Percentiles rank a stretch among this genome's conserved stretches.
Evolutionary conservation across 2,888 invertebrate species (phyloP).

Genomic region (Macrosoma leucophasiata): DNA sequence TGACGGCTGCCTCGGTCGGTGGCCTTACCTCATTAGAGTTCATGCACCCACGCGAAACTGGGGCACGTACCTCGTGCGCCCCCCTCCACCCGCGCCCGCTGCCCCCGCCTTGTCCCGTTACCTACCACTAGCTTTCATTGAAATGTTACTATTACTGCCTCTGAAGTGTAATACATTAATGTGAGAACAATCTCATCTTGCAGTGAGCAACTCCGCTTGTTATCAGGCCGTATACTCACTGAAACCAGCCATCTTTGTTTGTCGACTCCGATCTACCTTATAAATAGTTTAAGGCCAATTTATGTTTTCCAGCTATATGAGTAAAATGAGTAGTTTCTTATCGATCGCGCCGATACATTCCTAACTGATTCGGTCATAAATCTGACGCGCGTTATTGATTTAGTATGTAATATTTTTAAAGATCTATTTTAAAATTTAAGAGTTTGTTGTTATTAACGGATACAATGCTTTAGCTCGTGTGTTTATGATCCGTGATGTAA

Average conservation of each 20-base stretch:
- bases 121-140: conserved; percentile 68
- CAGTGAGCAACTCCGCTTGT: conserved; percentile 25
- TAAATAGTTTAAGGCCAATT: conserved; percentile 36
- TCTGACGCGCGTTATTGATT: too few species aligned
- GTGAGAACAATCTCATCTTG: conserved; percentile 29
- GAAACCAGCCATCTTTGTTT: conserved; percentile 27
- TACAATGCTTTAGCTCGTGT: too few species aligned
- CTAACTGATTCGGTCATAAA: too few species aligned
- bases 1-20: conserved; percentile 58
- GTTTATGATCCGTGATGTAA: too few species aligned
- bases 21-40: conserved; percentile 77
- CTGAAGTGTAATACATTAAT: conserved; percentile 38
- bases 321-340: conserved; percentile 23
- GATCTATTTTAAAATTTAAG: too few species aligned
- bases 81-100: conserved; percentile 33
- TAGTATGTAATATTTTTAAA: too few species aligned
- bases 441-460: too few species aligned
- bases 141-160: conserved; percentile 55
- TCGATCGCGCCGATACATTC: background rate
- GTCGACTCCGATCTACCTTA: conserved; percentile 27
- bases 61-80: conserved; percentile 68
- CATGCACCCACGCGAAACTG: conserved; percentile 74
- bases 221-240: conserved; percentile 17
- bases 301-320: conserved; percentile 29
- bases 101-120: conserved; percentile 47